Evolutionary conservation across 2,888 invertebrate genomes (phyloP), one percentile per base, ranked within the genome.

Genomic region (Alloplasta piceator): DNA sequence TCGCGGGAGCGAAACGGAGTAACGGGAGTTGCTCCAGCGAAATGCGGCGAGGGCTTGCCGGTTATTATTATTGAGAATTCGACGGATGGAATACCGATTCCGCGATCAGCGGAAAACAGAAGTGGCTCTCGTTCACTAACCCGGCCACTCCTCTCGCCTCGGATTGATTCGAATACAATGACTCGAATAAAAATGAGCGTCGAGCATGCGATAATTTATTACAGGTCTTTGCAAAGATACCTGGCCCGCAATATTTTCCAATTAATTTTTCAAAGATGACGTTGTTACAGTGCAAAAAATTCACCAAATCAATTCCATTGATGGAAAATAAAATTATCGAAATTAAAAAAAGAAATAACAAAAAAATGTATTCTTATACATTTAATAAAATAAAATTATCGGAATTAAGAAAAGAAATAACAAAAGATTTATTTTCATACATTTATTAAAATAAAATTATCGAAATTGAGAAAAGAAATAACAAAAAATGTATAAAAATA

Each of bases 1-100:
- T 81, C 81, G 81, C 68, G 73, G 39, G 66, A 81, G 81, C 81
- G 81, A 81, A 81, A 81, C 81, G 73, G 72, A 81, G 60, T 81
- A 81, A 81, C 81, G 81, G 81, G 73, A 81, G 77, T n/a, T 52
- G n/a, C 36, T 36, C 64, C 46, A 58, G 43, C 12, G 52, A 52
- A 14, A 16, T 38, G 43, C 38, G 43, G 73, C 36, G 55, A 64
- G 67, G 58, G 39, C 26, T 67, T 55, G 67, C 46, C 67, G 73
- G 61, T 73, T 26, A 26, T 26, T 26, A 26, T 26, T 26, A 26
- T 26, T 56, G 70, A 66, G 66, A 78, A 60, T 60, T 70, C 70
- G 74, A 80, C 78, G 78, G 78, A 78, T 67, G 60, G 48, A 6
- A 14, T 39, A 50, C 61, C 55, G 64, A 74, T 74, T 78, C 70